Percentiles rank a stretch among this genome's conserved stretches.
Evolutionary conservation across 1,140 invertebrate genomes (phyloP).

Genomic region (Drosophila azteca): DNA sequence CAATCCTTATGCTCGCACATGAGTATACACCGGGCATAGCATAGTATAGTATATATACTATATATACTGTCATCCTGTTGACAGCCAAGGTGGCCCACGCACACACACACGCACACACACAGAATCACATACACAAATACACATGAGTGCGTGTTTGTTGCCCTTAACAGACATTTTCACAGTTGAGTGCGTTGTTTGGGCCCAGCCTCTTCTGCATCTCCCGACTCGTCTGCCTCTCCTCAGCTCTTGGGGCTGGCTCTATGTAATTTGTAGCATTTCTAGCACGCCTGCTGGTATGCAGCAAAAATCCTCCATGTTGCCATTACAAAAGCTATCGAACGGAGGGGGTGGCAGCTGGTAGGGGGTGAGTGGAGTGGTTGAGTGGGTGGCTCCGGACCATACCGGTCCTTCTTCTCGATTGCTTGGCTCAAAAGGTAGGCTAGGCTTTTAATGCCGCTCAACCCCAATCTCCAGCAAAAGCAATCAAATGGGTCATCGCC

Average conservation of each 20-base stretch:
- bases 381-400: too few species aligned
- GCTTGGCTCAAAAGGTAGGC: conserved; percentile 40
- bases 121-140: conserved; percentile 46
- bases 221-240: neutral
- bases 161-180: conserved; percentile 82
- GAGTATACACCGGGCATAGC: neutral
- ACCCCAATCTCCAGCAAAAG: conserved; percentile 25
- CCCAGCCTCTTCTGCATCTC: conserved; percentile 33
- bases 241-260: conserved; percentile 13
- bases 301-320: conserved; percentile 65
- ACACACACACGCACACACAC: conserved; percentile 22
- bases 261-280: conserved; percentile 79
- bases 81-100: conserved; percentile 69
- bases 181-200: conserved; percentile 78
- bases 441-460: conserved; percentile 44
- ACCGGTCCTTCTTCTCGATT: conserved; percentile 13
- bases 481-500: conserved; percentile 52
- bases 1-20: conserved; percentile 10
- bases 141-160: conserved; percentile 69
- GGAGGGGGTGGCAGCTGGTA: neutral
- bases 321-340: conserved; percentile 52
- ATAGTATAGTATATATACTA: conserved; percentile 48
- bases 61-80: conserved; percentile 80
- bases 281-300: conserved; percentile 67
- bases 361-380: too few species aligned